A percentile compares a stretch with the other conserved stretches of the same genome.
Conservation (phyloP, 2,797 vertebrate genomes). For the Micropoecilia bifurca region DNA sequence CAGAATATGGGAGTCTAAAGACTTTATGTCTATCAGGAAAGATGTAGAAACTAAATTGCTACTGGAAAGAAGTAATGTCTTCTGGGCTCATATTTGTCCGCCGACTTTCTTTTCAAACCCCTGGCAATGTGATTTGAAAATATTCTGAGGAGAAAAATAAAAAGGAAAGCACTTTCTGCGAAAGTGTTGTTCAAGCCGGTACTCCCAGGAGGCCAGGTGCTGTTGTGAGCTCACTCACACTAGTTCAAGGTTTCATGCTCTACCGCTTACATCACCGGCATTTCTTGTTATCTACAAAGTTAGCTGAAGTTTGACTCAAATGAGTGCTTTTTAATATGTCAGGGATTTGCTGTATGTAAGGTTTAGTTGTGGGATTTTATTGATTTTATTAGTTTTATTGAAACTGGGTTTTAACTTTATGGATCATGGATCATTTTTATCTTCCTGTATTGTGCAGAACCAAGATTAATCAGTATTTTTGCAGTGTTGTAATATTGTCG, state of each 20-base stretch:
- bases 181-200: background rate
- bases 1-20: background rate
- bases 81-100: background rate
- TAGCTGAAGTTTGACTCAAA: background rate
- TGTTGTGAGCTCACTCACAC: constrained; percentile 5
- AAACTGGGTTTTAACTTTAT: background rate
- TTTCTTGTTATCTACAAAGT: background rate
- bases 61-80: background rate
- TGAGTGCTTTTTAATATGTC: background rate
- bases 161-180: background rate
- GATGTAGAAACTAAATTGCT: background rate
- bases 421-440: background rate
- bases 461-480: background rate
- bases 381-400: background rate
- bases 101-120: background rate
- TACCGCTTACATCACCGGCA: background rate
- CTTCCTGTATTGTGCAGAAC: background rate
- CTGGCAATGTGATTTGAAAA: constrained; percentile 1
- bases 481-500: background rate
- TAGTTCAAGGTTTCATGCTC: background rate
- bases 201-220: background rate
- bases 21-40: background rate
- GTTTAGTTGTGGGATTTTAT: background rate
- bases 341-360: background rate
- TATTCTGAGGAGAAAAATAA: background rate